phyloP scores from a whole-genome alignment of 2,797 vertebrate genomes.

The Sebastes umbrosus region DNA sequence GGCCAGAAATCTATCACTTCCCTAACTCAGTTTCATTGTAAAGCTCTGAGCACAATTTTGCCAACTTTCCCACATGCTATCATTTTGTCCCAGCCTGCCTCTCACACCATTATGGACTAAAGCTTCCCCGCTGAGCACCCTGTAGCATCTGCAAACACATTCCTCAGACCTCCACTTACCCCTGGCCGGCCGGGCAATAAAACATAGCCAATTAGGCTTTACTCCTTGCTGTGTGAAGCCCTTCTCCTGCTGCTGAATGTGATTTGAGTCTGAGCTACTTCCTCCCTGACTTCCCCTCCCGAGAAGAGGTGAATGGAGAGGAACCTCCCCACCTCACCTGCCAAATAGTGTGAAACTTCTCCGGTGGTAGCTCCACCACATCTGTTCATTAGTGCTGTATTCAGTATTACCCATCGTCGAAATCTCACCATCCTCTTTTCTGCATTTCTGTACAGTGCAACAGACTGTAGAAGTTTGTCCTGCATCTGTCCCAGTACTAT shows the following conservation, averaged over 20 bases:
- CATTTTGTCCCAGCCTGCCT: constrained; percentile 42
- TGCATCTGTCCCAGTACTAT: neutral
- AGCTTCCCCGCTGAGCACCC: constrained; percentile 47
- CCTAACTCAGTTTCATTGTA: constrained; percentile 20
- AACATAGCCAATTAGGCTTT: constrained; percentile 69
- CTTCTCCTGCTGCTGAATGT: constrained; percentile 60
- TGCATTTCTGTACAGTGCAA: neutral
- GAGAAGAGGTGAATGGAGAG: constrained; percentile 34
- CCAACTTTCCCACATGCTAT: constrained; percentile 34
- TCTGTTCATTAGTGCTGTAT: constrained; percentile 6
- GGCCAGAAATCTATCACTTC: constrained; percentile 52
- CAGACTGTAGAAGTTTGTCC: neutral
- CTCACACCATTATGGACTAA: constrained; percentile 52
- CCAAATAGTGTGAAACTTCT: constrained; percentile 22
- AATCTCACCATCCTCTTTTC: neutral
- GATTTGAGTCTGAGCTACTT: constrained; percentile 68
- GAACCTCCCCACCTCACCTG: constrained; percentile 12
- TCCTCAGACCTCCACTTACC: constrained; percentile 64
- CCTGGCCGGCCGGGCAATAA: constrained; percentile 63
- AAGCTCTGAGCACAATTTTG: constrained; percentile 27
- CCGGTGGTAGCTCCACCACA: neutral
- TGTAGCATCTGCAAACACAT: constrained; percentile 68
- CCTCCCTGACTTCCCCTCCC: constrained; percentile 45
- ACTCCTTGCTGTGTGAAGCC: constrained; percentile 61
- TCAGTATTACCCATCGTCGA: neutral